These are phyloP conservation scores for Martes martes DNA, from an alignment of 2,113 vertebrate genomes.

Conservation along the genomic window DNA sequence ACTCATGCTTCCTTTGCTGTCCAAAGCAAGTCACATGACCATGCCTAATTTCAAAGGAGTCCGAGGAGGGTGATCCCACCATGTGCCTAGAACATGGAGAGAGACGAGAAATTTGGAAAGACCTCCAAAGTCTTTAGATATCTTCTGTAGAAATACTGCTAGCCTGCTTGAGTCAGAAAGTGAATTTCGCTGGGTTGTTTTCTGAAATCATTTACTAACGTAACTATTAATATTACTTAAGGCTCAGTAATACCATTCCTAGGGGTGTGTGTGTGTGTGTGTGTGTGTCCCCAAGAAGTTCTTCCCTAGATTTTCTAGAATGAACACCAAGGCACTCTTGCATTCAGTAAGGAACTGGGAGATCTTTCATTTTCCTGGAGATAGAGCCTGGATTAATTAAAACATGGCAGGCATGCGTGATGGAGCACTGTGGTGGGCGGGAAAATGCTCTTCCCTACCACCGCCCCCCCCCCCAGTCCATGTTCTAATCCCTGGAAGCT, in stretches of 20 bases:
- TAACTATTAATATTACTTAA: neutral
- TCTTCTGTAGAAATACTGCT: neutral
- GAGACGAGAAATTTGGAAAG: neutral
- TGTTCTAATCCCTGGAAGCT: neutral
- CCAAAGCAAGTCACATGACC: neutral
- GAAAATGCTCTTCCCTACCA: neutral
- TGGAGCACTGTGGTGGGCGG: neutral
- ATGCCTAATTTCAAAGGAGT: neutral
- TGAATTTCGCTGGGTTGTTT: neutral
- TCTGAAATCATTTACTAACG: neutral
- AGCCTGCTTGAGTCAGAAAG: neutral
- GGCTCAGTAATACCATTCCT: neutral
- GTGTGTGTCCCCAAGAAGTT: neutral
- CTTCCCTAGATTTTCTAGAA: neutral
- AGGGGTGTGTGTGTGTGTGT: fast-evolving
- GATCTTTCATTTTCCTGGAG: neutral
- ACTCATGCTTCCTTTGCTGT: neutral
- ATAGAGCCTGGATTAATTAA: neutral
- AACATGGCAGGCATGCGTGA: neutral
- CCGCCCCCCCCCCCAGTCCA: too few relatives aligned
- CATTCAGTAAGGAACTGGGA: neutral
- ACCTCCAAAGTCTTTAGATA: neutral
- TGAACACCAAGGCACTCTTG: neutral
- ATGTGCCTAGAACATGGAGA: neutral
- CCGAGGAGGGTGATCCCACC: neutral